Evolutionary conservation across 2,888 invertebrate species (phyloP).

Genomic region (Sylvicola fuscatus): DNA sequence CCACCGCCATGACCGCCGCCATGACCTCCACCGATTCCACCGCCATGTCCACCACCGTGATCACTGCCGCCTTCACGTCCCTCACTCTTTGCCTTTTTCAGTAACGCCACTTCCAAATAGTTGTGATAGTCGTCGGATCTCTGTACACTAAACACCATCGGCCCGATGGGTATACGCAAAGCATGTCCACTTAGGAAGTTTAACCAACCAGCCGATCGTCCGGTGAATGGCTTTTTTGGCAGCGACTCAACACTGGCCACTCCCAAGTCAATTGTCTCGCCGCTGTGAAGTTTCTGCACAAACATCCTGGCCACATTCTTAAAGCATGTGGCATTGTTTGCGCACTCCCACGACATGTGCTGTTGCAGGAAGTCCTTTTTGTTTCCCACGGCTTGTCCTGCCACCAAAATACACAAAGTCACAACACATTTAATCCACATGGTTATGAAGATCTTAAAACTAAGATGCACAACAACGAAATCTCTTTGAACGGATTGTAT

Average conservation of each 20-base stretch:
- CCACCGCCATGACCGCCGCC: conserved; percentile 16
- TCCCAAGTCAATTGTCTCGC: conserved; percentile 33
- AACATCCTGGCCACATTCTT: conserved; percentile 23
- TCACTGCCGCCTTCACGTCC: conserved; percentile 31
- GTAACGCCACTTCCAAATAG: conserved; percentile 22
- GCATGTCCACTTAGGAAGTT: conserved; percentile 22
- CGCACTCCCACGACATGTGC: conserved; percentile 24
- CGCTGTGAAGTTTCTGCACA: conserved; percentile 14
- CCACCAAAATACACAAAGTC: too few relatives aligned
- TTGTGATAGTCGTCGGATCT: conserved; percentile 20
- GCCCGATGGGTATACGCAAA: conserved; percentile 21
- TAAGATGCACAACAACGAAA: too few relatives aligned
- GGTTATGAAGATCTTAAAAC: too few relatives aligned
- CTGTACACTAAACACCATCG: conserved; percentile 23
- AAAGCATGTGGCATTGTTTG: conserved; percentile 39
- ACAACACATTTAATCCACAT: too few relatives aligned
- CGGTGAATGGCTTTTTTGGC: conserved; percentile 9
- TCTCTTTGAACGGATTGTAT: too few relatives aligned
- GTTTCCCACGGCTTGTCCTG: too few relatives aligned
- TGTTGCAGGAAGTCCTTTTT: conserved; percentile 15
- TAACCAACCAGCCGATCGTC: conserved; percentile 16
- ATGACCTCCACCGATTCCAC: conserved; percentile 25
- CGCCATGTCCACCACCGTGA: conserved; percentile 16
- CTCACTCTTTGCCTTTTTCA: conserved; percentile 13
- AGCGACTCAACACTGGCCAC: conserved; percentile 33